These are phyloP conservation scores for Drosophila differens DNA, from an alignment of 2,888 invertebrate genomes.

Conservation along the genomic window DNA sequence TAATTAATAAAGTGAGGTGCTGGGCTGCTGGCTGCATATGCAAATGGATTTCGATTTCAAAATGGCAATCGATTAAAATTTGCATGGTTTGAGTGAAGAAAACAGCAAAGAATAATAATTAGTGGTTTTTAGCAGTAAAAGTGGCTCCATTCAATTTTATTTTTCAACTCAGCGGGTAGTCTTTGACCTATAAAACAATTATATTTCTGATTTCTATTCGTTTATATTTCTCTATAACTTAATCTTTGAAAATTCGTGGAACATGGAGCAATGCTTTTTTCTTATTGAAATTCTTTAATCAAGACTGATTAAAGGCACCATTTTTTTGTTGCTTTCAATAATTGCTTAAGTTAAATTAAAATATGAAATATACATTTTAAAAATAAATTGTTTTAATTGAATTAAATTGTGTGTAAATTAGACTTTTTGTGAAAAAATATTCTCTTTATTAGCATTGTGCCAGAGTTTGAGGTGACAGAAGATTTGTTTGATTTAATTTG, in stretches of 20 bases:
- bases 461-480: conserved; percentile 8
- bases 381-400: background rate
- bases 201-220: background rate
- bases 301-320: background rate
- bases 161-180: background rate
- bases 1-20: conserved; percentile 28
- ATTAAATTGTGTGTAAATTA: background rate
- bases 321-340: background rate
- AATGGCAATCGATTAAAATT: background rate
- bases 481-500: background rate
- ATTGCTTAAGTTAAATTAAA: background rate
- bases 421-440: conserved; percentile 1
- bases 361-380: background rate
- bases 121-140: background rate
- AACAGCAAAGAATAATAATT: conserved; percentile 8
- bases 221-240: background rate
- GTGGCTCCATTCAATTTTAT: background rate
- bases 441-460: conserved; percentile 31
- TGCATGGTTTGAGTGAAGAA: background rate
- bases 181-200: background rate
- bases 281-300: background rate
- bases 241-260: background rate
- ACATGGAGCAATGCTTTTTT: background rate
- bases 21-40: conserved; percentile 12
- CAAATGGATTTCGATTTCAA: conserved; percentile 2